Evolutionary conservation across 1,140 invertebrate genomes (phyloP).

Genomic region (Ceratitis capitata): DNA sequence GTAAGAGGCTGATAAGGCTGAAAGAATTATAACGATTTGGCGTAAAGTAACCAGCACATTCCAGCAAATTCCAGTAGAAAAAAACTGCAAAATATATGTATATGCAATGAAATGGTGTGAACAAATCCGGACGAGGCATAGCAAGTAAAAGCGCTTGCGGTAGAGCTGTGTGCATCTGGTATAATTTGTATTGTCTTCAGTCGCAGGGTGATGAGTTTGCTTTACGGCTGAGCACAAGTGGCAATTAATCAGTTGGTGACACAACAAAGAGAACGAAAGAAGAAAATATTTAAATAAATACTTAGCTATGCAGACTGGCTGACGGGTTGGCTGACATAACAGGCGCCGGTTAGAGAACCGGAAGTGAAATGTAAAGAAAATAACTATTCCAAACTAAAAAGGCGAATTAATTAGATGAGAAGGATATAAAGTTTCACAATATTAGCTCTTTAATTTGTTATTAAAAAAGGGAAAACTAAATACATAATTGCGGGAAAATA

Average conservation of each 20-base stretch:
- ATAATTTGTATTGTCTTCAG: conserved; percentile 7
- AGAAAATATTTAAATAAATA: background rate
- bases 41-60: conserved; percentile 3
- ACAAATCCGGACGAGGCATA: background rate
- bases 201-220: conserved; percentile 1
- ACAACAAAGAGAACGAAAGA: background rate
- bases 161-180: background rate
- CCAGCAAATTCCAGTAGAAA: conserved; percentile 22
- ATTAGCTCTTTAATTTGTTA: background rate
- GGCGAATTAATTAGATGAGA: background rate
- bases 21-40: background rate
- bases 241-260: conserved; percentile 35
- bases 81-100: conserved; percentile 12
- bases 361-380: background rate
- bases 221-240: conserved; percentile 1
- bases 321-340: background rate
- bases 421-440: background rate
- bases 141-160: conserved; percentile 4
- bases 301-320: background rate
- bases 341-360: background rate
- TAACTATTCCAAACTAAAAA: background rate
- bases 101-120: conserved; percentile 20
- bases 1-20: background rate
- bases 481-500: too few species aligned
- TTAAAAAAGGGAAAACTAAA: too few species aligned